Percentiles rank a stretch among this genome's conserved stretches.
Evolutionary conservation across 2,888 invertebrate genomes (phyloP).

Genomic region (Acrobasis consociella): DNA sequence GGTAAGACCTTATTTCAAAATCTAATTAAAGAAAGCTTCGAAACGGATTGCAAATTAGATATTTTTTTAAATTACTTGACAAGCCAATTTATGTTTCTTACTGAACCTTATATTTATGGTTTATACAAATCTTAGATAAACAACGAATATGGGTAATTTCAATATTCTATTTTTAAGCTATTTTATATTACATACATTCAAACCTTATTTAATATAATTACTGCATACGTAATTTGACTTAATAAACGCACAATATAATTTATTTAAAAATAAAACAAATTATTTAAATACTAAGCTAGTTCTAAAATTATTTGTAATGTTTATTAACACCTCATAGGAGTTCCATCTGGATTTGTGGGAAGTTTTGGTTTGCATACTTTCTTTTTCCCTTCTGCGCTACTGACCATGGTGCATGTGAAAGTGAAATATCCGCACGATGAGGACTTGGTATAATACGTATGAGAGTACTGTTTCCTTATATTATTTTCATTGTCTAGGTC

Average conservation of each 20-base stretch:
- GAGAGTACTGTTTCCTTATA: constrained; percentile 88
- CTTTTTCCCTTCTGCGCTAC: constrained; percentile 88
- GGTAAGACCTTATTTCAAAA: too few relatives aligned
- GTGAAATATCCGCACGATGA: constrained; percentile 94
- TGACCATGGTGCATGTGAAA: constrained; percentile 91
- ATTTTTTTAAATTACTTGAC: too few relatives aligned
- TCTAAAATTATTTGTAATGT: constrained; percentile 15
- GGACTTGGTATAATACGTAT: constrained; percentile 92
- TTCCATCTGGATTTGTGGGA: constrained; percentile 89
- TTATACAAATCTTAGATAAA: too few relatives aligned
- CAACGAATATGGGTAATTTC: background rate
- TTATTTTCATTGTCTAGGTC: constrained; percentile 84
- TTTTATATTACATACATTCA: background rate
- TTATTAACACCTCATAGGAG: constrained; percentile 83
- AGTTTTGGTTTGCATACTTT: constrained; percentile 92
- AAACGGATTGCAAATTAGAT: too few relatives aligned
- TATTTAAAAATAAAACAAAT: background rate
- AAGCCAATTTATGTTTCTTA: too few relatives aligned
- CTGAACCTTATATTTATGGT: too few relatives aligned
- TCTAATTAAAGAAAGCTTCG: too few relatives aligned
- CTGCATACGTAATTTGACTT: background rate
- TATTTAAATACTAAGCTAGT: constrained; percentile 11
- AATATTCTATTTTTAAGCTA: constrained; percentile 14
- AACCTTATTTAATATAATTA: constrained; percentile 1
- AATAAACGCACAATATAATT: background rate